A percentile compares a stretch with the other conserved stretches of the same genome.
Conservation (phyloP, 1,140 invertebrate genomes). For the Monomorium pharaonis region DNA sequence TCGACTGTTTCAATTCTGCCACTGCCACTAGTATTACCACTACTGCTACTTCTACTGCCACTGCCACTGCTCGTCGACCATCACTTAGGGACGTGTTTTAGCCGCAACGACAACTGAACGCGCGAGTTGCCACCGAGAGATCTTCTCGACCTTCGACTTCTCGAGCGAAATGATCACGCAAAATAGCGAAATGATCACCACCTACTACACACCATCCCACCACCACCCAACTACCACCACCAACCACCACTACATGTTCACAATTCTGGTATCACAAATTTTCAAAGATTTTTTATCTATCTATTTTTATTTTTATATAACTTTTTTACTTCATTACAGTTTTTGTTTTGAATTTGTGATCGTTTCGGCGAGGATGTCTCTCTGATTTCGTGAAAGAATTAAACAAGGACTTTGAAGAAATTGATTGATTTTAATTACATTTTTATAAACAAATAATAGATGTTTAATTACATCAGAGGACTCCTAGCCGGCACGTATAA, state of each 20-base stretch:
- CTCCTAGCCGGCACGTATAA: slow-evolving; percentile 60
- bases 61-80: slow-evolving; percentile 82
- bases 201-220: slow-evolving; percentile 85
- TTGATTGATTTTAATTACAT: neutral
- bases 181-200: slow-evolving; percentile 83
- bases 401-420: neutral
- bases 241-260: slow-evolving; percentile 84
- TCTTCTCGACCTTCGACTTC: slow-evolving; percentile 48
- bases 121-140: slow-evolving; percentile 50
- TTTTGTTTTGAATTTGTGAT: slow-evolving; percentile 28
- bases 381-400: slow-evolving; percentile 23
- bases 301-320: slow-evolving; percentile 57
- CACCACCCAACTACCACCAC: slow-evolving; percentile 82
- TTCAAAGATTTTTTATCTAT: slow-evolving; percentile 83
- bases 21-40: slow-evolving; percentile 76
- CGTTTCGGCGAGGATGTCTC: slow-evolving; percentile 48
- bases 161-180: slow-evolving; percentile 32
- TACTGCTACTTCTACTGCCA: slow-evolving; percentile 77
- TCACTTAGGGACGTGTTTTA: slow-evolving; percentile 79
- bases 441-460: neutral
- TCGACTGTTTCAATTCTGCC: slow-evolving; percentile 76
- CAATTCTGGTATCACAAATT: slow-evolving; percentile 85
- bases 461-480: slow-evolving; percentile 63
- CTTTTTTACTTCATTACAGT: slow-evolving; percentile 28
- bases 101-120: slow-evolving; percentile 82